A percentile compares a stretch with the other conserved stretches of the same genome.
phyloP scores from a whole-genome alignment of 1,140 invertebrate species.

The Ostrea denselamellosa region DNA sequence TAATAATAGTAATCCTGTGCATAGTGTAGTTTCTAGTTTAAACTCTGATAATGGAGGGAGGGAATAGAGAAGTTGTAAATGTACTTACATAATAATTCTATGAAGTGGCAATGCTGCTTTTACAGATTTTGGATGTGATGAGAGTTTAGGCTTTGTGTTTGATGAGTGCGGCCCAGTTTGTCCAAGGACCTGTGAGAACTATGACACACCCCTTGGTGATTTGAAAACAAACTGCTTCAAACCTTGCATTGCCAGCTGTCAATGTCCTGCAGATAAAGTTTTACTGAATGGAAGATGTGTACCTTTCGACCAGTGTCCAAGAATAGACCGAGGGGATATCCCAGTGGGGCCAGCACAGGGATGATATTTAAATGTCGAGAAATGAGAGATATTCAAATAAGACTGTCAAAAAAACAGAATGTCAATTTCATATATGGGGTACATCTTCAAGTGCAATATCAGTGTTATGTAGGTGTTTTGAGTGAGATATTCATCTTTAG shows the following conservation, averaged over 20 bases:
- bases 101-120: slow-evolving; percentile 2
- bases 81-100: not conserved
- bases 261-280: slow-evolving; percentile 77
- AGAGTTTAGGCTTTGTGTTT: slow-evolving; percentile 74
- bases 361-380: not conserved
- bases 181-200: slow-evolving; percentile 75
- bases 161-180: slow-evolving; percentile 78
- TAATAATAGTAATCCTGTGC: too few relatives aligned
- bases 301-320: slow-evolving; percentile 71
- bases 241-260: slow-evolving; percentile 78
- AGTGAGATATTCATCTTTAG: not conserved
- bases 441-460: slow-evolving; percentile 25
- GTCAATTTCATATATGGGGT: not conserved
- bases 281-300: slow-evolving; percentile 76
- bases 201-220: slow-evolving; percentile 62
- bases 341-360: slow-evolving; percentile 28
- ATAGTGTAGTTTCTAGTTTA: too few relatives aligned
- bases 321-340: slow-evolving; percentile 43
- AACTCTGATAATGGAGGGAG: not conserved
- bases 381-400: not conserved
- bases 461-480: slow-evolving; percentile 3
- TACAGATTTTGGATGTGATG: slow-evolving; percentile 73
- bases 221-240: slow-evolving; percentile 73
- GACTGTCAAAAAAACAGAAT: not conserved
- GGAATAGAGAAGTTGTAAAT: not conserved